These are phyloP conservation scores for Petrocephalus sullivani DNA, from an alignment of 2,797 vertebrate genomes.

Conservation along the genomic window DNA sequence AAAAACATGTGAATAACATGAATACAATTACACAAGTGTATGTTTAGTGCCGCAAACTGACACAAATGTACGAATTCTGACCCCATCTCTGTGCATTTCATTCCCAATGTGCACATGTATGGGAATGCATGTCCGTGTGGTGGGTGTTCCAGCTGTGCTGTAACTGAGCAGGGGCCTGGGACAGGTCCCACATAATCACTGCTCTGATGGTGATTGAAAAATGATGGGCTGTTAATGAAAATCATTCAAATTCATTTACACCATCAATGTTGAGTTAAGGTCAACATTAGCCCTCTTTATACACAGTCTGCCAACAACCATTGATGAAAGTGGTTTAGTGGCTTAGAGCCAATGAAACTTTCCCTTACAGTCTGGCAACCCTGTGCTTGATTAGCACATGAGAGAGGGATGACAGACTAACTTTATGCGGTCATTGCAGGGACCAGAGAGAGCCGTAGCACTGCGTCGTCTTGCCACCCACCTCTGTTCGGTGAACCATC, in stretches of 20 bases:
- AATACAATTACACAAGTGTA: background rate
- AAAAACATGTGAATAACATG: background rate
- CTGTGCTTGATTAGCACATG: background rate
- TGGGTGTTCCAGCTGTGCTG: background rate
- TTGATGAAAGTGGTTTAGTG: background rate
- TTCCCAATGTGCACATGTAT: background rate
- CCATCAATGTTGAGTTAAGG: background rate
- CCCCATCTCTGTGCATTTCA: background rate
- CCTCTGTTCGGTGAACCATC: slow-evolving; percentile 86
- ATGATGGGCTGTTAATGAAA: background rate
- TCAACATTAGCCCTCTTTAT: background rate
- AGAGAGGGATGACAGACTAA: background rate
- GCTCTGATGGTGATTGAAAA: background rate
- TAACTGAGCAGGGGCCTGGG: background rate
- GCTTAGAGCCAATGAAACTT: background rate
- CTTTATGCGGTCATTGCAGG: background rate
- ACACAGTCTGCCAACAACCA: background rate
- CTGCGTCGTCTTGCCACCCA: slow-evolving; percentile 14
- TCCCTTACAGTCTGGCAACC: background rate
- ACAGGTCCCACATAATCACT: background rate
- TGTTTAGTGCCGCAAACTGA: background rate
- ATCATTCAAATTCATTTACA: background rate
- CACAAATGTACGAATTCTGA: background rate
- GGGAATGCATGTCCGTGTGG: background rate
- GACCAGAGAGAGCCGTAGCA: background rate